Percentiles rank a stretch among this genome's conserved stretches.
These are phyloP conservation scores for Drosophila auraria DNA, from an alignment of 1,140 invertebrate species.

Conservation along the genomic window DNA sequence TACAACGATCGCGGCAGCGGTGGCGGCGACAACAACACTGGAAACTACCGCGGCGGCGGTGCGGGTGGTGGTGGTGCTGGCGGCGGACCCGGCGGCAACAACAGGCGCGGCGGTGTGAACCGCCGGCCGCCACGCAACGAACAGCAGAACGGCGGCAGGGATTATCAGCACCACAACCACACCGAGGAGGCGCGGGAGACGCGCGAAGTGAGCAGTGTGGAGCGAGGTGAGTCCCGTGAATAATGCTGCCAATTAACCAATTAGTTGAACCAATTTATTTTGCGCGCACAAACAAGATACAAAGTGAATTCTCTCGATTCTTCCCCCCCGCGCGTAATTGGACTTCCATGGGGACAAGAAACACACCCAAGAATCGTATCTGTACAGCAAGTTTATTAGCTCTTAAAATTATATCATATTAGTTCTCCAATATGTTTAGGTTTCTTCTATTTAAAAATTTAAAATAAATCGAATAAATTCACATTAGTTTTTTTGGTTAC, in stretches of 20 bases:
- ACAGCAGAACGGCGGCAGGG: conserved; percentile 76
- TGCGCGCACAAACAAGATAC: conserved; percentile 42
- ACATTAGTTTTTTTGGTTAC: conserved; percentile 14
- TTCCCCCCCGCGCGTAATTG: conserved; percentile 9
- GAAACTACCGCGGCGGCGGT: conserved; percentile 59
- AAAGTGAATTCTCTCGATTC: conserved; percentile 37
- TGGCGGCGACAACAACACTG: conserved; percentile 50
- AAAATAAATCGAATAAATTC: conserved; percentile 28
- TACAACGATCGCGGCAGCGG: conserved; percentile 62
- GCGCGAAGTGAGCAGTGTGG: conserved; percentile 83
- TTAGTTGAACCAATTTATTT: conserved; percentile 52
- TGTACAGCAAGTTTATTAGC: conserved; percentile 48
- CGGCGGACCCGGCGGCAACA: conserved; percentile 55
- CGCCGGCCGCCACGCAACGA: conserved; percentile 75
- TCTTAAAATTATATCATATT: conserved; percentile 26
- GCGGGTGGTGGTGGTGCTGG: conserved; percentile 54
- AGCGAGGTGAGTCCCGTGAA: conserved; percentile 74
- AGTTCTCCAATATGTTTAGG: conserved; percentile 23
- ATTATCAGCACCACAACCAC: conserved; percentile 81
- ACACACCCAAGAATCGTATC: conserved; percentile 15
- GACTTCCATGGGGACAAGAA: conserved; percentile 32
- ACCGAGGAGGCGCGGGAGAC: conserved; percentile 79
- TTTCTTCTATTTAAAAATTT: conserved; percentile 3
- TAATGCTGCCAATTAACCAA: conserved; percentile 50
- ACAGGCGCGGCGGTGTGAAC: conserved; percentile 73